Evolutionary conservation across 2,888 invertebrate species (phyloP).

Genomic region (Cylloceria caligata): DNA sequence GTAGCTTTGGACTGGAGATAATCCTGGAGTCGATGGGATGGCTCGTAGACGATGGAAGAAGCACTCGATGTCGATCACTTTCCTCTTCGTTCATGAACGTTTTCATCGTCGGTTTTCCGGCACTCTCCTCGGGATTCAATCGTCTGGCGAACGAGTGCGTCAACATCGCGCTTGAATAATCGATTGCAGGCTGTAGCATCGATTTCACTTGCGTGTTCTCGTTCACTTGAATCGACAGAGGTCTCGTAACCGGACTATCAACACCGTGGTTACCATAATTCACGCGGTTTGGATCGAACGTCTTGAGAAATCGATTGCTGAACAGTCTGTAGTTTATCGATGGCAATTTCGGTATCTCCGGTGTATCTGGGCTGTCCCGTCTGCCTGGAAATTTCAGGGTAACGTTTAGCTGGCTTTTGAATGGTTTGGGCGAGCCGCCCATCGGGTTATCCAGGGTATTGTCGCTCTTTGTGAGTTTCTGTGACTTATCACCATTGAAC

Average conservation of each 20-base stretch:
- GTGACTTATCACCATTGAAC: constrained; percentile 71
- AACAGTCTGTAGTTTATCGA: constrained; percentile 78
- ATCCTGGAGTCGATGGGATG: constrained; percentile 55
- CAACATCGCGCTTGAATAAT: constrained; percentile 61
- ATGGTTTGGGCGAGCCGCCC: constrained; percentile 75
- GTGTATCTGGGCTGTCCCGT: constrained; percentile 71
- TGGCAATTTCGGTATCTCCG: constrained; percentile 78
- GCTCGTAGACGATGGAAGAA: constrained; percentile 69
- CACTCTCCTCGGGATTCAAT: constrained; percentile 57
- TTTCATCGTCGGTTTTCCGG: constrained; percentile 24
- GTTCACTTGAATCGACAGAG: constrained; percentile 75
- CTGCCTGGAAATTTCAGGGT: constrained; percentile 74
- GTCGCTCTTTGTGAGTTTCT: constrained; percentile 77
- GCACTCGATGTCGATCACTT: constrained; percentile 68
- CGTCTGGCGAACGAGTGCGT: constrained; percentile 62
- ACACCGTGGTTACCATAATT: constrained; percentile 69
- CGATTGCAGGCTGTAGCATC: constrained; percentile 55
- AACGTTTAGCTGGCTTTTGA: constrained; percentile 82
- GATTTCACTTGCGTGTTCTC: constrained; percentile 68
- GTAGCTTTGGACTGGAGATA: constrained; percentile 42
- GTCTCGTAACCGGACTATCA: constrained; percentile 71
- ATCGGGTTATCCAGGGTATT: constrained; percentile 74
- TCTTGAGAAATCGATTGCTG: constrained; percentile 79
- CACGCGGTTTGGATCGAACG: constrained; percentile 71
- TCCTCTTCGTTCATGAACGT: constrained; percentile 49